Conservation (phyloP, 2,888 invertebrate genomes). For the Erpobdella octoculata region DNA sequence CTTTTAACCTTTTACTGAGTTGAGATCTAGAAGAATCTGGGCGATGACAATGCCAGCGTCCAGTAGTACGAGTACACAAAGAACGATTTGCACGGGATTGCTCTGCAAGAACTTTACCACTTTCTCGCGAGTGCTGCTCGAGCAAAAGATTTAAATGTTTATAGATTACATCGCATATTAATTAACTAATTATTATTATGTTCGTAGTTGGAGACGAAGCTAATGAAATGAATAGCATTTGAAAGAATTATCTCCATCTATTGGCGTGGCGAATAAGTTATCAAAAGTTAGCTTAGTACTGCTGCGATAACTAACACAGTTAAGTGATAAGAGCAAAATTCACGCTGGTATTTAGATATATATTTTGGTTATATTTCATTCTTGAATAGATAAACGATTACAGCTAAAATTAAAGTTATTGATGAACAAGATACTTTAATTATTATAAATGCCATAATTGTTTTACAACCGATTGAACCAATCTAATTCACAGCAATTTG, state of each 20-base stretch:
- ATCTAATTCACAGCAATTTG: not conserved
- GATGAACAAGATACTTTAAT: no score
- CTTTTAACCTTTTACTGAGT: constrained; percentile 33
- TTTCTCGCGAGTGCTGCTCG: constrained; percentile 35
- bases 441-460: no score
- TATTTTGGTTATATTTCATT: no score
- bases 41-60: constrained; percentile 40
- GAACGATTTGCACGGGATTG: constrained; percentile 38
- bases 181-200: not conserved
- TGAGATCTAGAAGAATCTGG: constrained; percentile 39
- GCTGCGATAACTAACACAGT: no score
- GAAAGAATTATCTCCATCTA: not conserved
- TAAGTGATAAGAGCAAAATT: no score
- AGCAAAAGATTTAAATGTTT: no score
- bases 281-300: not conserved
- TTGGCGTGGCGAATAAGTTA: not conserved
- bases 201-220: not conserved
- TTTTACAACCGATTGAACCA: no score
- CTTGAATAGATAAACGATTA: no score
- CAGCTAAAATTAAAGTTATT: no score
- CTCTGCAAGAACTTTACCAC: constrained; percentile 38
- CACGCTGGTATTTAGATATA: no score
- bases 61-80: constrained; percentile 38
- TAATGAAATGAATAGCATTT: not conserved
- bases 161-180: not conserved